phyloP scores from a whole-genome alignment of 2,113 vertebrate species.

The Burhinus bistriatus region DNA sequence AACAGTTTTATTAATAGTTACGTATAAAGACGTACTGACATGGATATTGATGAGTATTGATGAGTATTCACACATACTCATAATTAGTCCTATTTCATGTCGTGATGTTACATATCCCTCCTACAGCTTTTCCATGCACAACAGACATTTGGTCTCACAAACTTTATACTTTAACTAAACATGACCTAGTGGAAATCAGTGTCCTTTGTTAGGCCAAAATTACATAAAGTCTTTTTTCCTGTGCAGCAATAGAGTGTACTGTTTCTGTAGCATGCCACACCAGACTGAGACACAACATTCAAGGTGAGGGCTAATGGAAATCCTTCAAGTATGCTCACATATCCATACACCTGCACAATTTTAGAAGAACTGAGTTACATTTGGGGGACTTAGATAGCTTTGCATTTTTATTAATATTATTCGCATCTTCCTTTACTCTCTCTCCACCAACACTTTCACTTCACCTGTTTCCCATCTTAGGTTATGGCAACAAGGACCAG shows the following conservation, averaged over 20 bases:
- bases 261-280: neutral
- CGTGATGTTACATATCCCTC: neutral
- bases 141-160: neutral
- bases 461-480: neutral
- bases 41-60: accelerated
- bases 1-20: neutral
- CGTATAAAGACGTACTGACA: neutral
- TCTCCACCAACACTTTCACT: neutral
- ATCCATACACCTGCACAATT: neutral
- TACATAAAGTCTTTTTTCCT: neutral
- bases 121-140: neutral
- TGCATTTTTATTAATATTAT: neutral
- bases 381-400: neutral
- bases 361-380: neutral
- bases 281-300: neutral
- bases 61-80: neutral
- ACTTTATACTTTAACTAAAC: neutral
- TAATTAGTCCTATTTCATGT: neutral
- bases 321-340: neutral
- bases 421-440: neutral
- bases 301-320: neutral
- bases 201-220: neutral
- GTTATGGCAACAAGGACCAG: neutral
- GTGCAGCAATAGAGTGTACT: neutral
- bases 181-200: neutral